Conservation (phyloP, 2,888 invertebrate species). For the Drosophila nr. fundita region DNA sequence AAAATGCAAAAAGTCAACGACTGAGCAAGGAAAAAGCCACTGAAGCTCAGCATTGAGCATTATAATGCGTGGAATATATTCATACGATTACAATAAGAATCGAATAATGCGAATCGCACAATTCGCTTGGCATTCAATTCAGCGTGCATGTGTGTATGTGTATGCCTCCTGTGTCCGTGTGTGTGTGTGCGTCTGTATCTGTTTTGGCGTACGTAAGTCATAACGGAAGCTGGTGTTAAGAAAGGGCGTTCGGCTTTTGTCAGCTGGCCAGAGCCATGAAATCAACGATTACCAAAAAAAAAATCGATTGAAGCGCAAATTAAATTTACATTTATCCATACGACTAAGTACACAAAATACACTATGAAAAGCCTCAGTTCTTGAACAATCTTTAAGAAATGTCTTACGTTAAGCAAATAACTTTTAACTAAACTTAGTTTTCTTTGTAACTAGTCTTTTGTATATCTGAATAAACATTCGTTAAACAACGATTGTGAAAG, state of each 20-base stretch:
- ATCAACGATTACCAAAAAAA: constrained; percentile 29
- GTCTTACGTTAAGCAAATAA: background rate
- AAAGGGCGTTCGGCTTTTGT: constrained; percentile 43
- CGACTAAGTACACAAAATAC: constrained; percentile 6
- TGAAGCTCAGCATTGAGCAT: constrained; percentile 67
- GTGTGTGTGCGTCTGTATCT: constrained; percentile 1
- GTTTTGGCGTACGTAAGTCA: constrained; percentile 22
- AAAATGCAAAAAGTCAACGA: constrained; percentile 78
- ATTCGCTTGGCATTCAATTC: constrained; percentile 45
- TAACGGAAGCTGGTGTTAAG: constrained; percentile 51
- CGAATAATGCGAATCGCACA: constrained; percentile 66
- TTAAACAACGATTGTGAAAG: background rate
- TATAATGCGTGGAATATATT: constrained; percentile 76
- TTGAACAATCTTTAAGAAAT: background rate
- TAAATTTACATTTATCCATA: constrained; percentile 21
- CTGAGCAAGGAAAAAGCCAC: constrained; percentile 71
- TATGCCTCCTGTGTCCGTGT: constrained; percentile 3
- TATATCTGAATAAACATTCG: background rate
- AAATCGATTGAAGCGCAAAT: constrained; percentile 47
- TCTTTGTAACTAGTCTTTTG: background rate
- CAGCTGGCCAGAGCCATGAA: constrained; percentile 37
- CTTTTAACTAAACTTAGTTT: background rate
- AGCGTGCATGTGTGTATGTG: background rate
- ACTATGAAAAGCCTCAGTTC: background rate
- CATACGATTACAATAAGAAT: constrained; percentile 79